A percentile compares a stretch with the other conserved stretches of the same genome.
phyloP scores from a whole-genome alignment of 2,113 vertebrate species.

The Eulacestoma nigropectus region DNA sequence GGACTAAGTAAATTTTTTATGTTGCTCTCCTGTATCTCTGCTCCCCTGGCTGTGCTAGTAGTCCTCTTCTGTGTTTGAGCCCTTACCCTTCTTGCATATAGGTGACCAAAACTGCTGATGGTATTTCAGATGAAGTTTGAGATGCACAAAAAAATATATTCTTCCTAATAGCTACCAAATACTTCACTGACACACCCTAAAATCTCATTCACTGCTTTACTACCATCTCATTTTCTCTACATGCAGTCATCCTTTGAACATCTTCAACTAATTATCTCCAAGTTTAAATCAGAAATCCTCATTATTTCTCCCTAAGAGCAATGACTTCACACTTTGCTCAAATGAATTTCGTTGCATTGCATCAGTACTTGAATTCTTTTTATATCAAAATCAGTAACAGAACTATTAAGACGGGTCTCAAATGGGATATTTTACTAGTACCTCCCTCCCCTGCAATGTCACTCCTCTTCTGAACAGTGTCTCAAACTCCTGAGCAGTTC shows the following conservation, averaged over 20 bases:
- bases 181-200: background rate
- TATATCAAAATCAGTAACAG: background rate
- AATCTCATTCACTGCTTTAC: background rate
- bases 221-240: background rate
- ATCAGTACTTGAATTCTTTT: background rate
- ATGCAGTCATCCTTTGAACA: background rate
- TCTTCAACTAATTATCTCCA: background rate
- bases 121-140: background rate
- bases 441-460: background rate
- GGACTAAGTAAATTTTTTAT: background rate
- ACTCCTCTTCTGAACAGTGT: background rate
- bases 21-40: fast-evolving
- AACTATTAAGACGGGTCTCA: background rate
- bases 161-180: background rate
- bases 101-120: background rate
- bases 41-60: background rate
- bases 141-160: background rate
- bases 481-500: background rate
- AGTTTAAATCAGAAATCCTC: background rate
- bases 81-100: background rate
- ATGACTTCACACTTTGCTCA: background rate
- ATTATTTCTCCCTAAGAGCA: background rate
- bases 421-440: background rate
- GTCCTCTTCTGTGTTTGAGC: background rate
- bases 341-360: background rate